Percentiles rank a stretch among this genome's conserved stretches.
Evolutionary conservation across 2,797 vertebrate species (phyloP).

Genomic region (Hydrophis major): DNA sequence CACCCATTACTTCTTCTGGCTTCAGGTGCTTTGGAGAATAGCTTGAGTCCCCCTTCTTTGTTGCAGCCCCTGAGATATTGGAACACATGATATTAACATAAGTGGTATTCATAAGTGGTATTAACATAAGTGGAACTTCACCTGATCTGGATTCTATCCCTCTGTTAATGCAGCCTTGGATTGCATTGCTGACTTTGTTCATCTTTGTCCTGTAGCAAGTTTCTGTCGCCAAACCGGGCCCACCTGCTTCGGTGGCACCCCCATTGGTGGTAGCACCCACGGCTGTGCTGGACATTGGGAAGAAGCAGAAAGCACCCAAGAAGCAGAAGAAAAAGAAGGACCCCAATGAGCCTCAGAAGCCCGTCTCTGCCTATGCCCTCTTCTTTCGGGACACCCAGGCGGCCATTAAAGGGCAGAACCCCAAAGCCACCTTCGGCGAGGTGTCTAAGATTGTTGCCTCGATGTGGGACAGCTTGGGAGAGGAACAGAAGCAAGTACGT

Average conservation of each 20-base stretch:
- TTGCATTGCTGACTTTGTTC: neutral
- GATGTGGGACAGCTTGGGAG: constrained; percentile 94
- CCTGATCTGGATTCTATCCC: neutral
- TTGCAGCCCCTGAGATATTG: too few species aligned
- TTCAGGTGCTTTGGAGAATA: too few species aligned
- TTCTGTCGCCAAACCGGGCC: constrained; percentile 48
- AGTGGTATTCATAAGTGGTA: too few species aligned
- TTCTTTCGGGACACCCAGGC: constrained; percentile 93
- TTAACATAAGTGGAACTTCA: too few species aligned
- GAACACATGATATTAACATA: neutral
- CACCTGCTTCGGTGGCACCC: neutral
- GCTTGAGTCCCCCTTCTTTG: too few species aligned
- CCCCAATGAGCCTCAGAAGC: constrained; percentile 89
- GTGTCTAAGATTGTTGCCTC: constrained; percentile 93
- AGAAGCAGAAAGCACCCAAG: constrained; percentile 69
- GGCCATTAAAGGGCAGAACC: constrained; percentile 91
- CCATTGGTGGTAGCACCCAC: constrained; percentile 21
- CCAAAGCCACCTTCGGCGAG: constrained; percentile 88
- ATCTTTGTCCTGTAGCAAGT: constrained; percentile 49
- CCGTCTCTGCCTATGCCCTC: constrained; percentile 87
- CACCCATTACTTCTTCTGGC: too few species aligned
- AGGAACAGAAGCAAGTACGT: constrained; percentile 89
- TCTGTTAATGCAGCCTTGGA: neutral
- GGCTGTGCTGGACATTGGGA: constrained; percentile 60
- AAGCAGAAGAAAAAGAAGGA: constrained; percentile 84